These are phyloP conservation scores for Pachycephus smyrnensis DNA, from an alignment of 2,888 invertebrate genomes.

Conservation along the genomic window DNA sequence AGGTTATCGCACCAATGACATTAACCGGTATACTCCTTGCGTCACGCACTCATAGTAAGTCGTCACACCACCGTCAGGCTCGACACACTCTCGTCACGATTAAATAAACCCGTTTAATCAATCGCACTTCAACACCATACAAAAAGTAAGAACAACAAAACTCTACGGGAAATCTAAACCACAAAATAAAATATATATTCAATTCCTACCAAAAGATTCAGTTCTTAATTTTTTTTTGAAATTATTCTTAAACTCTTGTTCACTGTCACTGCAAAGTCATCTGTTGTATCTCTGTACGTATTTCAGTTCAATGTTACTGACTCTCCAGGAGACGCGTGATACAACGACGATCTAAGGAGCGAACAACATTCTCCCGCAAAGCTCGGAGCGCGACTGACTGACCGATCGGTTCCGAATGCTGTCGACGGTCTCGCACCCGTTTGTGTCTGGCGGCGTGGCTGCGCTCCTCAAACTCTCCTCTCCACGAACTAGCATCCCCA, in stretches of 20 bases:
- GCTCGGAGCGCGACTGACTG: constrained; percentile 53
- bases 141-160: background rate
- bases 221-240: background rate
- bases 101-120: background rate
- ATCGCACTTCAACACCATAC: background rate
- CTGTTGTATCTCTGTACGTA: background rate
- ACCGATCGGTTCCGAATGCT: constrained; percentile 43
- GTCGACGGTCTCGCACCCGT: constrained; percentile 56
- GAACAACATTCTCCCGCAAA: constrained; percentile 26
- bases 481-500: constrained; percentile 32
- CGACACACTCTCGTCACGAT: background rate
- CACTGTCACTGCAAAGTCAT: background rate
- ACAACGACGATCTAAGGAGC: constrained; percentile 6
- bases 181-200: background rate
- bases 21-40: constrained; percentile 27
- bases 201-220: background rate
- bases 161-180: background rate
- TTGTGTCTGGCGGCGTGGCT: constrained; percentile 50
- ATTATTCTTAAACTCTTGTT: background rate
- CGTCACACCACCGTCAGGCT: background rate
- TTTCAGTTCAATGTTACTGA: background rate
- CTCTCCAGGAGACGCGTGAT: constrained; percentile 12
- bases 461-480: constrained; percentile 32
- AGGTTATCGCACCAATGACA: constrained; percentile 9
- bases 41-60: constrained; percentile 61